Conservation (phyloP, 2,113 vertebrate genomes). For the Hippoglossus stenolepis region DNA sequence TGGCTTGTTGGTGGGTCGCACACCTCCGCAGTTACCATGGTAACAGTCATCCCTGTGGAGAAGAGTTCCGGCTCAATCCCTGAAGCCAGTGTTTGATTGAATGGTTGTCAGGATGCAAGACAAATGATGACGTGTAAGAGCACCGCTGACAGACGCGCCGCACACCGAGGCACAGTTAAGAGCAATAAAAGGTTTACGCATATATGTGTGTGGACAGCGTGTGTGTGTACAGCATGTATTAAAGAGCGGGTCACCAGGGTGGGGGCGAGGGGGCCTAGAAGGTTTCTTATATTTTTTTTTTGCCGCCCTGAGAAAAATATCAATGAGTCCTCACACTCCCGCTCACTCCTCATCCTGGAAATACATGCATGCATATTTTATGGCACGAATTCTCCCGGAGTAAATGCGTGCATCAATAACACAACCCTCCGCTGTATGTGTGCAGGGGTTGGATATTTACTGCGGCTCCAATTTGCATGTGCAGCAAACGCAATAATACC, state of each 20-base stretch:
- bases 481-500: slow-evolving; percentile 8
- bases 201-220: neutral
- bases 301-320: slow-evolving; percentile 58
- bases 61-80: slow-evolving; percentile 59
- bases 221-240: slow-evolving; percentile 30
- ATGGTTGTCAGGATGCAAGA: slow-evolving; percentile 69
- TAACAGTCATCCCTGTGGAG: slow-evolving; percentile 63
- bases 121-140: slow-evolving; percentile 64
- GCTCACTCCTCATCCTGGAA: slow-evolving; percentile 26
- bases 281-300: slow-evolving; percentile 9
- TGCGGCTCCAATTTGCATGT: slow-evolving; percentile 9
- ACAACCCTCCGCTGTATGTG: neutral
- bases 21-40: slow-evolving; percentile 70
- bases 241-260: slow-evolving; percentile 33
- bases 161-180: slow-evolving; percentile 53
- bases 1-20: slow-evolving; percentile 57
- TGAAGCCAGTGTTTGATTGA: slow-evolving; percentile 71
- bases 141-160: slow-evolving; percentile 55
- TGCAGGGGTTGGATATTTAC: slow-evolving; percentile 4
- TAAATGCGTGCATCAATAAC: slow-evolving; percentile 19
- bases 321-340: slow-evolving; percentile 30
- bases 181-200: slow-evolving; percentile 37
- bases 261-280: slow-evolving; percentile 25
- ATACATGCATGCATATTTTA: slow-evolving; percentile 46
- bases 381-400: slow-evolving; percentile 15